Evolutionary conservation across 2,797 vertebrate genomes (phyloP).

Genomic region (Sphenodon punctatus): DNA sequence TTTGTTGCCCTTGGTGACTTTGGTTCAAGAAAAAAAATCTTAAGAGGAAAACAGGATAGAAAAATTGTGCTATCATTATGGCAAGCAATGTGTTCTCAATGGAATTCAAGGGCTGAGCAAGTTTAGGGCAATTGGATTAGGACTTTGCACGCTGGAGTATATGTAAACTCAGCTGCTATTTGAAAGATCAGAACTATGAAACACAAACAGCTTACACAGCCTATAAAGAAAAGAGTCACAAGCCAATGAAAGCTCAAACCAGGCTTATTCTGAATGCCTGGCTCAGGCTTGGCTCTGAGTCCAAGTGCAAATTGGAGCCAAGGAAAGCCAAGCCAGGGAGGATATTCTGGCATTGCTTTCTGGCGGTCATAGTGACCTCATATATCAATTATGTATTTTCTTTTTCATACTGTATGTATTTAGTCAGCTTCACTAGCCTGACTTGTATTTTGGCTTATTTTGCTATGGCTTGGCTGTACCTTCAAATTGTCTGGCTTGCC

Average conservation of each 20-base stretch:
- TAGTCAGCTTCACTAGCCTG: conserved; percentile 39
- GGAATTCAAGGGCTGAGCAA: not conserved
- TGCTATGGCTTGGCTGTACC: conserved; percentile 35
- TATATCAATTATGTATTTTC: conserved; percentile 46
- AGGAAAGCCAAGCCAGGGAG: conserved; percentile 11
- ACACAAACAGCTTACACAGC: not conserved
- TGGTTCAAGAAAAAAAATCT: too few species aligned
- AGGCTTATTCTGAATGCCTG: not conserved
- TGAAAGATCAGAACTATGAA: not conserved
- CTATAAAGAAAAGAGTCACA: not conserved
- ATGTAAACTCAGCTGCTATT: not conserved
- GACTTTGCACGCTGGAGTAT: not conserved
- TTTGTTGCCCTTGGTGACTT: not conserved
- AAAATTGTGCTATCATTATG: not conserved
- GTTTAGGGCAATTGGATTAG: not conserved
- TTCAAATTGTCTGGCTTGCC: conserved; percentile 2
- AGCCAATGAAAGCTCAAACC: not conserved
- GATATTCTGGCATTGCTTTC: conserved; percentile 41
- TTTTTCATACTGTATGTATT: conserved; percentile 31
- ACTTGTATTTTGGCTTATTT: conserved; percentile 21
- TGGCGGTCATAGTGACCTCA: conserved; percentile 5
- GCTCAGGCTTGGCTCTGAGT: conserved; percentile 3
- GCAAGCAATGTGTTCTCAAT: not conserved
- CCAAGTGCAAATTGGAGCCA: not conserved
- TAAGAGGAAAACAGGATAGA: not conserved